These are phyloP conservation scores for Acrobasis repandana DNA, from an alignment of 2,888 invertebrate species.

Conservation along the genomic window DNA sequence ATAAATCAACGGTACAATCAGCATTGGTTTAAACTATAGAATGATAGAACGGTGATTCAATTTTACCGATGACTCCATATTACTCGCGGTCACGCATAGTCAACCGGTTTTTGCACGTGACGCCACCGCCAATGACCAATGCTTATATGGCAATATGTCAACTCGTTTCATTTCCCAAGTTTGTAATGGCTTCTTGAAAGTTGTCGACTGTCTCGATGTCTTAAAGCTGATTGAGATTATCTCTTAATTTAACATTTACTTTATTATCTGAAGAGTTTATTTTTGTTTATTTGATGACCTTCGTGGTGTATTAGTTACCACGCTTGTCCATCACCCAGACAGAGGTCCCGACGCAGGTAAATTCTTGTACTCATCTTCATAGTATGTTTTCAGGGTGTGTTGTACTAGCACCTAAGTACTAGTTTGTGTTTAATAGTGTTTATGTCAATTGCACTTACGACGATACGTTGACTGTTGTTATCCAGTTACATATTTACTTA, in stretches of 20 bases:
- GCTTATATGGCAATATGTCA: conserved; percentile 51
- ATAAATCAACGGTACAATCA: neutral
- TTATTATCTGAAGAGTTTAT: neutral
- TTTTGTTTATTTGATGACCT: no score
- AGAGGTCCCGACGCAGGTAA: no score
- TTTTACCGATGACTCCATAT: conserved; percentile 59
- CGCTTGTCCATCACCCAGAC: no score
- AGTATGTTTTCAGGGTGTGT: no score
- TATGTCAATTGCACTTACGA: no score
- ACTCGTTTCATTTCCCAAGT: conserved; percentile 44
- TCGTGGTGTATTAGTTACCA: no score
- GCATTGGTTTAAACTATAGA: neutral
- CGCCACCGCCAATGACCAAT: conserved; percentile 58
- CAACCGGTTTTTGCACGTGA: conserved; percentile 73
- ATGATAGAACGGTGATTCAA: conserved; percentile 55
- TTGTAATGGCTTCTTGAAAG: conserved; percentile 30
- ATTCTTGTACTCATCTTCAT: no score
- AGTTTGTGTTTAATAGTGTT: no score
- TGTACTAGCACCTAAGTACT: no score
- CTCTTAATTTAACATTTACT: neutral
- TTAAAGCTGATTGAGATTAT: neutral
- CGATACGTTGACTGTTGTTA: no score
- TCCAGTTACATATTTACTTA: no score
- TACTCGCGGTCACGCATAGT: conserved; percentile 62
- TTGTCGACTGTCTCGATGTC: conserved; percentile 11